Conservation (phyloP, 2,888 invertebrate genomes). For the Callinectes sapidus region DNA sequence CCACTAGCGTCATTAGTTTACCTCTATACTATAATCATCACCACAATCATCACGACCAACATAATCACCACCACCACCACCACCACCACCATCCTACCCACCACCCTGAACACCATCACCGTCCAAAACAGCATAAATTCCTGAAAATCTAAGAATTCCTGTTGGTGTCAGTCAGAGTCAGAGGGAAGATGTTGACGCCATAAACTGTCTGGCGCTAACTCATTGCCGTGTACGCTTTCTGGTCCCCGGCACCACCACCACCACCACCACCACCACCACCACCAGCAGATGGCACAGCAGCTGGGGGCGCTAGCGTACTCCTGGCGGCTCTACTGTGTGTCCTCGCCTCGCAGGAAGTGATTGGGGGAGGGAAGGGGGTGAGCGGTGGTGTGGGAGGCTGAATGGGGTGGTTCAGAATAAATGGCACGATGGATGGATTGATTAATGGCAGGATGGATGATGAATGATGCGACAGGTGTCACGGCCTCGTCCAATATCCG, state of each 20-base stretch:
- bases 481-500: constrained; percentile 60
- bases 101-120: background rate
- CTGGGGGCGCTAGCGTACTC: background rate
- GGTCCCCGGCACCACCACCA: background rate
- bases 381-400: constrained; percentile 36
- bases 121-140: background rate
- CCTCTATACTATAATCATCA: background rate
- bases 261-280: constrained; percentile 11
- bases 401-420: constrained; percentile 48
- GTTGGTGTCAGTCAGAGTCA: background rate
- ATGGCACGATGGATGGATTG: constrained; percentile 63
- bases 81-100: background rate
- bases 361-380: constrained; percentile 38
- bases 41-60: background rate
- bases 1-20: background rate
- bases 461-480: constrained; percentile 66
- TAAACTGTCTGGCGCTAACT: background rate
- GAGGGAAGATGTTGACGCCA: background rate
- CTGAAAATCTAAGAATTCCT: background rate
- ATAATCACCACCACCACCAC: background rate
- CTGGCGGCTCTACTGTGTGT: background rate
- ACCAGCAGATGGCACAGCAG: constrained; percentile 3
- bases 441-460: constrained; percentile 66
- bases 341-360: constrained; percentile 37
- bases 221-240: background rate